A percentile compares a stretch with the other conserved stretches of the same genome.
Evolutionary conservation across 92 coral and sea anemone species (phyloP).

Genomic region (Anthopleura xanthogrammica): DNA sequence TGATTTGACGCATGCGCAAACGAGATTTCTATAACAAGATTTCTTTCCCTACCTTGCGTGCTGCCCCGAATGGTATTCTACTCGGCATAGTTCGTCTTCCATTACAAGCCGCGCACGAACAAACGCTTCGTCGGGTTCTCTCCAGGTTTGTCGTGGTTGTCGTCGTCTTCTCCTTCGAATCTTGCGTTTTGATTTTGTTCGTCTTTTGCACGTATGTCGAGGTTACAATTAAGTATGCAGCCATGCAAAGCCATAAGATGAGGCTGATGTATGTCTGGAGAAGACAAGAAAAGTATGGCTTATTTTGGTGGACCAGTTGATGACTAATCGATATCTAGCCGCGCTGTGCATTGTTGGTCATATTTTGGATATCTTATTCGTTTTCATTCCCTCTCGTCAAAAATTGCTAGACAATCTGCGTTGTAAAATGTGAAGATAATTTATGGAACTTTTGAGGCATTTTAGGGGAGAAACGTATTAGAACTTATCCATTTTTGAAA

Average conservation of each 20-base stretch:
- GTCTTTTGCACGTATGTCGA: conserved; percentile 8
- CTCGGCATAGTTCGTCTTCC: background rate
- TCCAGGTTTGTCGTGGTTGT: background rate
- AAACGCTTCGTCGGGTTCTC: background rate
- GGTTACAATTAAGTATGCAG: background rate
- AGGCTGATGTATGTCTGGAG: conserved; percentile 21
- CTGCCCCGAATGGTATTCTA: conserved; percentile 25
- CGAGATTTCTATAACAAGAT: no score
- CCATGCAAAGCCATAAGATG: conserved; percentile 18
- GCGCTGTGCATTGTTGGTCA: no score
- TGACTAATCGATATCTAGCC: background rate
- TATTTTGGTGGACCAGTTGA: background rate
- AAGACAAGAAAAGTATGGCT: background rate
- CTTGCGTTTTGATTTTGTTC: conserved; percentile 1
- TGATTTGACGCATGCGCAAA: no score
- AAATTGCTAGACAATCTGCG: no score
- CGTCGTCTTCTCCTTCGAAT: background rate
- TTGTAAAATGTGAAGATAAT: no score
- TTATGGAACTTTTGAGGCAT: no score
- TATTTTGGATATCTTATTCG: background rate
- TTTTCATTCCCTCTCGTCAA: no score
- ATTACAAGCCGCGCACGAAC: background rate
- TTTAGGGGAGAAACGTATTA: no score
- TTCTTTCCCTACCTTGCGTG: conserved; percentile 3
- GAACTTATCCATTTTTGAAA: no score